Conservation (phyloP, 2,797 vertebrate genomes). For the Acipenser ruthenus region DNA sequence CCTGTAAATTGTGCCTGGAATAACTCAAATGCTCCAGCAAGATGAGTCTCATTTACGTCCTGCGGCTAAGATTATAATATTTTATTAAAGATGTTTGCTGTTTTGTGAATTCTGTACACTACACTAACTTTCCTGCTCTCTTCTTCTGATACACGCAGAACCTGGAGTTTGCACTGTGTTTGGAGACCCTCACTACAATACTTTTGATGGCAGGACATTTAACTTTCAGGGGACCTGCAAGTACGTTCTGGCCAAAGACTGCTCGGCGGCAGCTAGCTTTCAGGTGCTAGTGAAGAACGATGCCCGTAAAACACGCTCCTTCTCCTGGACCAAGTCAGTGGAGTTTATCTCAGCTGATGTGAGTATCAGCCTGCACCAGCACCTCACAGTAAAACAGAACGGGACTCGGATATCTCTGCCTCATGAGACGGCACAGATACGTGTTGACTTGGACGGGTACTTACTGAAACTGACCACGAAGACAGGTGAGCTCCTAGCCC, state of each 20-base stretch:
- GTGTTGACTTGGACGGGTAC: slow-evolving; percentile 89
- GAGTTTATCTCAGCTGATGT: slow-evolving; percentile 73
- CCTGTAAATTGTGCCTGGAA: too few species aligned
- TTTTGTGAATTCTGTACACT: too few species aligned
- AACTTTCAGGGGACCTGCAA: slow-evolving; percentile 99
- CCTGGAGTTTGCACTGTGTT: slow-evolving; percentile 96
- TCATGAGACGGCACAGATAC: slow-evolving; percentile 77
- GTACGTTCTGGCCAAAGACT: slow-evolving; percentile 89
- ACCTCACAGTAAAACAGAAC: slow-evolving; percentile 87
- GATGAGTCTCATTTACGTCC: too few species aligned
- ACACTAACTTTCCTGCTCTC: too few species aligned
- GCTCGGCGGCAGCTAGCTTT: slow-evolving; percentile 76
- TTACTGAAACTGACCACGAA: slow-evolving; percentile 89
- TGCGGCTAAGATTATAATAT: too few species aligned
- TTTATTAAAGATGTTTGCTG: too few species aligned
- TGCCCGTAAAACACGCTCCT: slow-evolving; percentile 84
- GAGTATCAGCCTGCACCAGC: slow-evolving; percentile 84
- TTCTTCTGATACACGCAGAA: slow-evolving; percentile 56
- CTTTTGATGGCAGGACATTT: slow-evolving; percentile 94
- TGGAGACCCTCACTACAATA: slow-evolving; percentile 98
- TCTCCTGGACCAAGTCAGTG: slow-evolving; percentile 96
- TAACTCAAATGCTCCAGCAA: too few species aligned
- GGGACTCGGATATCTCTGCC: slow-evolving; percentile 85
- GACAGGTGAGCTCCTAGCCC: slow-evolving; percentile 59
- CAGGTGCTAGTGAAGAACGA: slow-evolving; percentile 93